Percentiles rank a stretch among this genome's conserved stretches.
Conservation (phyloP, 2,797 vertebrate species). For the Pseudochirops cupreus region DNA sequence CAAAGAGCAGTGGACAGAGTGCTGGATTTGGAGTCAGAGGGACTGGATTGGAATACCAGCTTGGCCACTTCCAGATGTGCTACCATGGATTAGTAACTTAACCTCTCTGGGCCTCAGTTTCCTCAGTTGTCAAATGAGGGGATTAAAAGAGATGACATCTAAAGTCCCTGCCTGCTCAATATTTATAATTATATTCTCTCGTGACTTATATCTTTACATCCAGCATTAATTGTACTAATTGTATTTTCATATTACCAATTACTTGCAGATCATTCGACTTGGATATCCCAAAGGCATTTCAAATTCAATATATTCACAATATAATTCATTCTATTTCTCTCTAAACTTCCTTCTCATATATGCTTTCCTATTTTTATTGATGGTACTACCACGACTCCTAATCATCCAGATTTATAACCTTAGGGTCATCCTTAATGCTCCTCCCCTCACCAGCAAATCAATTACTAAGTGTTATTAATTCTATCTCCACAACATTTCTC, state of each 20-base stretch:
- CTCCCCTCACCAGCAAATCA: not conserved
- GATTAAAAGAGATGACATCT: not conserved
- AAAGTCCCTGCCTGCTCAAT: not conserved
- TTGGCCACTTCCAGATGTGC: not conserved
- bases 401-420: not conserved
- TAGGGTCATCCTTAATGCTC: not conserved
- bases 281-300: not conserved
- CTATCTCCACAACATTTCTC: not conserved
- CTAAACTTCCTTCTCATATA: not conserved
- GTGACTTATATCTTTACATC: not conserved
- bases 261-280: not conserved
- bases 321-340: not conserved
- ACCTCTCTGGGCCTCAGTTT: not conserved
- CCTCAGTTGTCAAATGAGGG: not conserved
- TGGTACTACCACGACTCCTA: not conserved
- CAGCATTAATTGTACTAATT: not conserved
- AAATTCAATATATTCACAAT: not conserved
- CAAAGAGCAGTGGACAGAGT: fast-evolving
- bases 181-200: not conserved
- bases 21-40: fast-evolving
- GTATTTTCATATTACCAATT: not conserved
- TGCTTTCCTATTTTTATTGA: not conserved
- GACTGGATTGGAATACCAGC: not conserved
- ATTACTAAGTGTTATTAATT: not conserved
- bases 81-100: not conserved